Conservation (phyloP, 2,797 vertebrate genomes). For the Poeciliopsis presidionis region DNA sequence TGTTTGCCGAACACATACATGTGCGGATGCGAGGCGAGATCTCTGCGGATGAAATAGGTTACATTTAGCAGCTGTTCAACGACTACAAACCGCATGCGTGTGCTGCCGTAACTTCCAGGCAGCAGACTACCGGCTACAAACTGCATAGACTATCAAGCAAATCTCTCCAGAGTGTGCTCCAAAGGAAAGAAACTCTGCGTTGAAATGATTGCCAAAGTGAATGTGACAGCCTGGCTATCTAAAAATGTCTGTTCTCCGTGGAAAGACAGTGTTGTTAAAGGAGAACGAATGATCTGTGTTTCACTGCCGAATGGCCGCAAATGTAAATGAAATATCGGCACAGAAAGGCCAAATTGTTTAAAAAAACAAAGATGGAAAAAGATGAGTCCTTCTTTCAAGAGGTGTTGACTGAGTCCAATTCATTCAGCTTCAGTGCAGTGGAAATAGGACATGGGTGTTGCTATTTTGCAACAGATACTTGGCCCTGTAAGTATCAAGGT, state of each 20-base stretch:
- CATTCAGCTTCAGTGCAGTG: neutral
- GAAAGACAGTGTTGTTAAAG: slow-evolving; percentile 12
- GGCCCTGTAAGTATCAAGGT: neutral
- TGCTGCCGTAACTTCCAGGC: slow-evolving; percentile 28
- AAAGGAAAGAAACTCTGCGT: slow-evolving; percentile 29
- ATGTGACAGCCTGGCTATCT: slow-evolving; percentile 32
- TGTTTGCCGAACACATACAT: neutral
- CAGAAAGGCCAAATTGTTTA: neutral
- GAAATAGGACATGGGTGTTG: neutral
- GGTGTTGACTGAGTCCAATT: neutral
- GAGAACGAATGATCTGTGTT: slow-evolving; percentile 12
- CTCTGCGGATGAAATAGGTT: slow-evolving; percentile 21
- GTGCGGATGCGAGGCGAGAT: slow-evolving; percentile 13
- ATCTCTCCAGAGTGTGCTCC: slow-evolving; percentile 37
- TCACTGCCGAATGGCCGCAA: neutral
- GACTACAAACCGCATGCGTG: slow-evolving; percentile 51
- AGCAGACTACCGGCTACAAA: slow-evolving; percentile 42
- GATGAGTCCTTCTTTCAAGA: neutral
- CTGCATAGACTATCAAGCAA: slow-evolving; percentile 56
- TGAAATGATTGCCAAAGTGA: slow-evolving; percentile 33
- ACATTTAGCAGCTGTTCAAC: slow-evolving; percentile 29
- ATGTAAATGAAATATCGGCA: neutral
- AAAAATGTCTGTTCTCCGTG: slow-evolving; percentile 22
- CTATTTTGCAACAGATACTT: neutral
- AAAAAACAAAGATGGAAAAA: neutral